Base-by-base conservation (phyloP, 2,888 invertebrate species). In the Xanthia togata region DNA sequence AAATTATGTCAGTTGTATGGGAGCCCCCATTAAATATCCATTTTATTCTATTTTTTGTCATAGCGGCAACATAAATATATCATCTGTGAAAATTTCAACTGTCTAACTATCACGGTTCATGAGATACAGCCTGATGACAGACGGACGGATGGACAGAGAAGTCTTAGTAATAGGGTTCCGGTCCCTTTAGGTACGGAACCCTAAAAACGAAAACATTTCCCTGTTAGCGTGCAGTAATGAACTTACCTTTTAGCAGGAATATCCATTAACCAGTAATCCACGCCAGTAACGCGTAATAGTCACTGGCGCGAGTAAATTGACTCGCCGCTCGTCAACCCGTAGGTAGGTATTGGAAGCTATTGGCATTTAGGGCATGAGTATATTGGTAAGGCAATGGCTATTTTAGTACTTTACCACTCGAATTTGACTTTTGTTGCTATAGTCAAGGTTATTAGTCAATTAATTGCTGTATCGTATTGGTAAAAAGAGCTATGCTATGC, bases 191-290 rank as follows among this genome's bases (percentile, higher is more conserved):
- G n/a, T n/a, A n/a, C n/a, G n/a, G n/a, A n/a, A n/a, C n/a, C n/a
- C n/a, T n/a, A n/a, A 31, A 53, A 77, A 17, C 4, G 20, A 31
- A 62, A 2, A 38, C 20, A 12, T 38, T 35, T 17, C 17, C 57
- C 23, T 41, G 59, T 53, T 74, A 81, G 44, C 41, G 38, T 41
- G 23, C 60, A 55, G 31, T 65, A 55, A 81, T 81, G n/a, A 65
- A 79, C 60, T 60, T 55, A 75, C n/a, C 47, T 26, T 79, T 81
- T 47, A 79, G 60, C 55, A 14, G 50, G 60, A 65, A 74, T 81
- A 65, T 73, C 47, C 74, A 60, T 81, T 65, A 81, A 38, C 38
- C 53, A 75, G 60, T 81, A 64, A 74, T 64, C 74, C 35, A 47
- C 12, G 73, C 78, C 67, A 55, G 75, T 80, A 74, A 47, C 38